Evolutionary conservation across 2,113 vertebrate species (phyloP), one percentile per base, ranked within the genome.

Genomic region (Charina bottae): DNA sequence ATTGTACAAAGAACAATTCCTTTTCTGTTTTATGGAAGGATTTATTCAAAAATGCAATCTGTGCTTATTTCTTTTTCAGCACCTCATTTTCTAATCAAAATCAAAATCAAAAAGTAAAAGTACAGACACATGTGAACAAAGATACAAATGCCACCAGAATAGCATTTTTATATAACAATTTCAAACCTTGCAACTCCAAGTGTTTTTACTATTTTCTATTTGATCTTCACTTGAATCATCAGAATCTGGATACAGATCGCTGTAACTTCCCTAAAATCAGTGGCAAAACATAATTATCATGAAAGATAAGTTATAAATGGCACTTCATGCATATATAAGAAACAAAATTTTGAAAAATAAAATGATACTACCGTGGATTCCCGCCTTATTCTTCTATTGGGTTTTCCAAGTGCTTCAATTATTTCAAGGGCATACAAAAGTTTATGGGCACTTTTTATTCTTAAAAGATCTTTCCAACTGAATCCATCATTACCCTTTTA

Each of bases 191-290:
- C 99, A 99, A 97, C 99, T 99, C 99, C 99, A 99, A 0, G 98
- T 98, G 97, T 99, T 99, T 97, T 99, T 99, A 97, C 99, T 99
- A 89, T 99, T 99, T 96, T 99, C 99, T 88, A 99, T 99, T 97
- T 99, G 99, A 97, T 99, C 99, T 95, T 99, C 99, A 92, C 98
- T 99, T 15, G 99, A 99, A 96, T 99, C 99, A 92, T 99, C 99
- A 0, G 99, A 99, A 96, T 99, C 99, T 56, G 99, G 99, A 96
- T 99, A 99, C 93, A 99, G 97, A 91, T 99, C 99, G 78, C 99
- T 99, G 56, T 99, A 99, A 97, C 99, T 99, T 91, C 99, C 99
- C 99, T 99, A 95, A 1, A 92, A 93, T 87, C 17, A 93, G 53
- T 72, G 88, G 0, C 92, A 37, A 87, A 94, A 26, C 89, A 10